Evolutionary conservation across 1,140 invertebrate genomes (phyloP).

Genomic region (Dendrolimus kikuchii): DNA sequence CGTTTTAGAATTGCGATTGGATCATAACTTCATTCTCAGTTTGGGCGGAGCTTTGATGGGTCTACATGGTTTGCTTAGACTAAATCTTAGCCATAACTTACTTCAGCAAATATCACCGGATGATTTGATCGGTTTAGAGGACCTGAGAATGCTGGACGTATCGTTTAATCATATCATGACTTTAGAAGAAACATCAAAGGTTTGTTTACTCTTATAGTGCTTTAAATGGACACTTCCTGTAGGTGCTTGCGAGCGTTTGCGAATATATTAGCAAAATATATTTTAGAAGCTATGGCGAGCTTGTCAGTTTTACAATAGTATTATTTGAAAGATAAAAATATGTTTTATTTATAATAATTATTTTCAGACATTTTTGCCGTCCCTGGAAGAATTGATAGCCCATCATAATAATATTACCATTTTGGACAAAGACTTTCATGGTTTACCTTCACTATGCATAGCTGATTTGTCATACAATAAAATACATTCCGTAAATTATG

Average conservation of each 20-base stretch:
- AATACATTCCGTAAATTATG: constrained; percentile 79
- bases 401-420: constrained; percentile 81
- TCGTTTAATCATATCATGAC: constrained; percentile 83
- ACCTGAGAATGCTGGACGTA: constrained; percentile 80
- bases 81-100: constrained; percentile 83
- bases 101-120: constrained; percentile 80
- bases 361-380: constrained; percentile 82
- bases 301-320: constrained; percentile 2
- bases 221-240: constrained; percentile 4
- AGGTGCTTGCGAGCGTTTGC: constrained; percentile 26
- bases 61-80: constrained; percentile 78
- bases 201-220: constrained; percentile 47
- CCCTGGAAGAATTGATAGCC: constrained; percentile 81
- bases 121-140: constrained; percentile 82
- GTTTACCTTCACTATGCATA: constrained; percentile 82
- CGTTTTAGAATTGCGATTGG: constrained; percentile 79
- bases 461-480: constrained; percentile 84
- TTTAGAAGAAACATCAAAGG: constrained; percentile 85
- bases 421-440: constrained; percentile 84
- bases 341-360: constrained; percentile 9
- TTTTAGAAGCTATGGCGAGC: neutral
- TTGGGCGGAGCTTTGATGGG: constrained; percentile 83
- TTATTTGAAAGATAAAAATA: too few relatives aligned
- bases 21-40: constrained; percentile 79
- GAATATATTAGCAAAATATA: constrained; percentile 9